These are phyloP conservation scores for Malaclemys terrapin DNA, from an alignment of 2,113 vertebrate species.

Conservation along the genomic window DNA sequence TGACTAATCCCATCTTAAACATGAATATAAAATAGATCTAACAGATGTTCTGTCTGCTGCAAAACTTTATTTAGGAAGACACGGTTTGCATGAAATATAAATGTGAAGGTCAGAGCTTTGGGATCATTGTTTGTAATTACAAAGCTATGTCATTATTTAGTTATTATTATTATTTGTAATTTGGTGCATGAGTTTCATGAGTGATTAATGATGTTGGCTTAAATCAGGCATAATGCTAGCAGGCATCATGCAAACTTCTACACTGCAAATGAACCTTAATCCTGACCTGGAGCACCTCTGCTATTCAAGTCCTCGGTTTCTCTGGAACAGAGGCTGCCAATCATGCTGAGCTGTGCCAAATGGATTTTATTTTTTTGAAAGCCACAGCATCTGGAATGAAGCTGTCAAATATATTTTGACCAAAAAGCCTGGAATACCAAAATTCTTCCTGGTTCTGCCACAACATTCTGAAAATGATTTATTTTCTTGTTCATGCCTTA, in stretches of 20 bases:
- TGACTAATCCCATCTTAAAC: constrained; percentile 72
- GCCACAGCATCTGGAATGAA: constrained; percentile 7
- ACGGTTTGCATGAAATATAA: constrained; percentile 44
- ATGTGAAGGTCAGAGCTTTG: constrained; percentile 45
- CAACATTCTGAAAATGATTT: not conserved
- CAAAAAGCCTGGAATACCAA: not conserved
- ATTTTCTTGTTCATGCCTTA: not conserved
- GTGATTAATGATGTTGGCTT: constrained; percentile 57
- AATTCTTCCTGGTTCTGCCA: not conserved
- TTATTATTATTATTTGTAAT: constrained; percentile 42
- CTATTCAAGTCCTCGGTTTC: constrained; percentile 10
- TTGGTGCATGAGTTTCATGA: constrained; percentile 35
- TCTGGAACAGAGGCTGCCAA: constrained; percentile 22
- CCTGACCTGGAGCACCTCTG: constrained; percentile 44
- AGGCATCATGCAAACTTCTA: constrained; percentile 45
- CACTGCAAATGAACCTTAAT: not conserved
- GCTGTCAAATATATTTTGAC: not conserved
- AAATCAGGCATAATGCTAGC: not conserved
- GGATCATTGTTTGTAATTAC: constrained; percentile 26
- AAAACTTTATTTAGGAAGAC: constrained; percentile 64
- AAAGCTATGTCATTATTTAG: constrained; percentile 26
- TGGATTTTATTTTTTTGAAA: not conserved
- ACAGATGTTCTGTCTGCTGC: constrained; percentile 68
- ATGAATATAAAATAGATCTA: constrained; percentile 70
- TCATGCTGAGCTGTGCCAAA: not conserved